Conservation (phyloP, 2,113 vertebrate genomes). For the Cervus canadensis region DNA sequence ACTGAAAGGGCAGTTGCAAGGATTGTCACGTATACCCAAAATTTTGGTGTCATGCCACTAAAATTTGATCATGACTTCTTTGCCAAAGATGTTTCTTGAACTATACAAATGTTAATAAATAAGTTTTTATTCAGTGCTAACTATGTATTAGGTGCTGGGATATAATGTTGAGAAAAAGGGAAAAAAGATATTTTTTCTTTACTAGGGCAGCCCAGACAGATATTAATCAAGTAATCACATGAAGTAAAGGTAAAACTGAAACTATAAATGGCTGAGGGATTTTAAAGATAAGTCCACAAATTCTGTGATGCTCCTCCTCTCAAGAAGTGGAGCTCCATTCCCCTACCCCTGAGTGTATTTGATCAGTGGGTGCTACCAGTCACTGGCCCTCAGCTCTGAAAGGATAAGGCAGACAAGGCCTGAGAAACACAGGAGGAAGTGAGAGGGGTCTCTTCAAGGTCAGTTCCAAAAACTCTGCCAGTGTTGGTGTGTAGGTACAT, state of each 20-base stretch:
- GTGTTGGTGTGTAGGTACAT: background rate
- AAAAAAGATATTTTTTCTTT: background rate
- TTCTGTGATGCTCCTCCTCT: background rate
- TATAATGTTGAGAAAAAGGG: background rate
- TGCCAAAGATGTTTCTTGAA: conserved; percentile 8
- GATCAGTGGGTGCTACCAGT: background rate
- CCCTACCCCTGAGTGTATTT: background rate
- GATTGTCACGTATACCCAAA: background rate
- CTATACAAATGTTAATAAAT: background rate
- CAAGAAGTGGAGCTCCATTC: background rate
- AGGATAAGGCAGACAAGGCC: background rate
- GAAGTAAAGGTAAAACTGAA: background rate
- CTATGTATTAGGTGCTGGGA: background rate
- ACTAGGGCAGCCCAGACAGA: background rate
- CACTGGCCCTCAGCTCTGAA: background rate
- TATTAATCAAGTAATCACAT: background rate
- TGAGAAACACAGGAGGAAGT: background rate
- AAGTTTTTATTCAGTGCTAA: background rate
- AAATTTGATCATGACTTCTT: background rate
- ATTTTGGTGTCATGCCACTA: background rate
- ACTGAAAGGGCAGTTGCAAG: background rate
- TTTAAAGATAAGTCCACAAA: background rate
- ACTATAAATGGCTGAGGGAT: background rate
- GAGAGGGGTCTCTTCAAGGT: background rate
- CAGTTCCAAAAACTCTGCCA: background rate